Evolutionary conservation across 2,888 invertebrate species (phyloP), one percentile per base, ranked within the genome.

Genomic region (Cataglyphis altisquamis): DNA sequence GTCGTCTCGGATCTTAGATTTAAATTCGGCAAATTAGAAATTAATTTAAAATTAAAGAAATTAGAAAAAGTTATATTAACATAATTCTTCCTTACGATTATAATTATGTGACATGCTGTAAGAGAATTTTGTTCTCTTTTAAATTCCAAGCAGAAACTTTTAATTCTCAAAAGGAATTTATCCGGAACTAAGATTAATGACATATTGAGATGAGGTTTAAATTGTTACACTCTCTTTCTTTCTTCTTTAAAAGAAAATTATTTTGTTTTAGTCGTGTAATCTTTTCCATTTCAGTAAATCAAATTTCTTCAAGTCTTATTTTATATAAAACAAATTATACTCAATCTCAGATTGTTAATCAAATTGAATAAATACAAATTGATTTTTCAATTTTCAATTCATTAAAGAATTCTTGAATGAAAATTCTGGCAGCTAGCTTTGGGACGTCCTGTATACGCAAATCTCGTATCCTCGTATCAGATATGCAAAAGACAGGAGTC

Each of bases 401-500:
- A 36, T 41, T 4, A 5, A 64, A 18, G 25, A 67, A 12, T 52
- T 8, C 36, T 41, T n/a, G 15, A 12, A 36, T 29, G 25, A 66
- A 62, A 66, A 41, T 52, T 52, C 12, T 21, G 25, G 6, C 48
- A 32, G 21, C n/a, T 60, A n/a, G 32, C 18, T 73, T 73, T 32
- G 73, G 48, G 12, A 66, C 81, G 52, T 80, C 48, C 36, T 52
- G 66, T 52, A 67, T 12, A 64, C 25, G 64, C 55, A 15, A 55
- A 67, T 48, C 18, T 18, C n/a, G 60, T 25, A 25, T 36, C 48
- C 21, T 64, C 41, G 45, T 78, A 72, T 63, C 81, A 77, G 82
- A 86, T 87, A 75, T 81, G 87, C 74, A 83, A 83, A 60, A 52
- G 52, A 52, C 48, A 6, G n/a, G 45, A 52, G 21, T 80, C 55